phyloP scores from a whole-genome alignment of 2,888 invertebrate species.

The Trichogramma dendrolimi region DNA sequence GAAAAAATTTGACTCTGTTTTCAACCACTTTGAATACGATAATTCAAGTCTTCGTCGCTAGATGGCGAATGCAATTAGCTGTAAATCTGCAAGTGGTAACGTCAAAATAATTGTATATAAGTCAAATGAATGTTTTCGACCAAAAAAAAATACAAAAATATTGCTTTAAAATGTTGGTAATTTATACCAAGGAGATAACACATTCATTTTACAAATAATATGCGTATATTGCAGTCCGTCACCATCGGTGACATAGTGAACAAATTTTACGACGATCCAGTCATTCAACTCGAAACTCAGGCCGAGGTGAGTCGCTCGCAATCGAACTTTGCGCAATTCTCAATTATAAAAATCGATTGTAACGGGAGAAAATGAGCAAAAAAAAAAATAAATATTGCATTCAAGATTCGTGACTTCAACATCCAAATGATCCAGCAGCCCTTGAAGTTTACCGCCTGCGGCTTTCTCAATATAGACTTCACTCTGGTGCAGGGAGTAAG shows the following conservation, averaged over 20 bases:
- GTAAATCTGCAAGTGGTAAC: no score
- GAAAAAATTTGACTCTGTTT: constrained; percentile 13
- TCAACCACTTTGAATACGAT: not conserved
- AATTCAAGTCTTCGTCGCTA: no score
- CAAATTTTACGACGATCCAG: constrained; percentile 39
- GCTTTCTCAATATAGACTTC: constrained; percentile 38
- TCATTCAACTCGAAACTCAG: constrained; percentile 33
- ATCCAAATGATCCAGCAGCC: constrained; percentile 40
- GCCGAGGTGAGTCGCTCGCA: constrained; percentile 31
- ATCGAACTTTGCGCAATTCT: not conserved
- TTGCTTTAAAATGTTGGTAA: no score
- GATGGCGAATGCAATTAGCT: no score
- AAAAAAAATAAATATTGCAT: not conserved
- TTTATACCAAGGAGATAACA: no score
- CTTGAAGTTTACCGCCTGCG: constrained; percentile 37
- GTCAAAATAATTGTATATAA: no score
- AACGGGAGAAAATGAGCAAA: no score
- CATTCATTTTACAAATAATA: no score
- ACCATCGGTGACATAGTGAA: constrained; percentile 39
- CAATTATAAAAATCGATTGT: no score
- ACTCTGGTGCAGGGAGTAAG: constrained; percentile 37
- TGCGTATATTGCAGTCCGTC: constrained; percentile 30
- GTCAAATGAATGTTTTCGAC: no score
- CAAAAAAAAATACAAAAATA: no score
- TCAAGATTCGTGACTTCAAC: constrained; percentile 39